A percentile compares a stretch with the other conserved stretches of the same genome.
phyloP scores from a whole-genome alignment of 2,888 invertebrate species.

The Morpho deidamia region DNA sequence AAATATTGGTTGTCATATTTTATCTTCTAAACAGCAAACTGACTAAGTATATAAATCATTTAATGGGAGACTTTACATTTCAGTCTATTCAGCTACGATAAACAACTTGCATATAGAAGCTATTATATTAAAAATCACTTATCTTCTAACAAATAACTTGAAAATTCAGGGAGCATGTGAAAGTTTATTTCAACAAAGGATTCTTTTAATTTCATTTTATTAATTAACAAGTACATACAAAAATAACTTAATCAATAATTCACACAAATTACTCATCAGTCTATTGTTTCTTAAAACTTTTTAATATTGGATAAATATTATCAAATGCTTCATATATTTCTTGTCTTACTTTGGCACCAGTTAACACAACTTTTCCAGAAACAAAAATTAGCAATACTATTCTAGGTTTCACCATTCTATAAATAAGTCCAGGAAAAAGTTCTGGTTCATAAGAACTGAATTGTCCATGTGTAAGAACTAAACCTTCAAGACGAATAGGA shows the following conservation, averaged over 20 bases:
- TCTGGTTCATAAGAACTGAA: slow-evolving; percentile 97
- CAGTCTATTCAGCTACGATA: too few relatives aligned
- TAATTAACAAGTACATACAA: slow-evolving; percentile 14
- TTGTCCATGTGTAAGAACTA: slow-evolving; percentile 85
- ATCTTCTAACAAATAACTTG: too few relatives aligned
- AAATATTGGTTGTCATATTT: too few relatives aligned
- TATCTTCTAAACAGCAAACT: too few relatives aligned
- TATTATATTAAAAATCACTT: not conserved
- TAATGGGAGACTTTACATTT: too few relatives aligned
- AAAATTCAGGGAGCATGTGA: too few relatives aligned
- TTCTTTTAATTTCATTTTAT: not conserved
- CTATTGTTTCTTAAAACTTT: slow-evolving; percentile 94
- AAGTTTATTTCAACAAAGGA: not conserved
- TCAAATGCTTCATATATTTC: slow-evolving; percentile 98
- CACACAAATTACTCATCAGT: slow-evolving; percentile 3
- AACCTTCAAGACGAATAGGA: slow-evolving; percentile 86
- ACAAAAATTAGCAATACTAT: slow-evolving; percentile 99
- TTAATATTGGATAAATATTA: slow-evolving; percentile 97
- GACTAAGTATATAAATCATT: too few relatives aligned
- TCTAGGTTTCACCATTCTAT: slow-evolving; percentile 98
- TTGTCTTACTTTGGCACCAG: slow-evolving; percentile 95
- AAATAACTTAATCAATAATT: slow-evolving; percentile 10
- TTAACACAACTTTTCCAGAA: slow-evolving; percentile 98
- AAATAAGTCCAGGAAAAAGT: slow-evolving; percentile 98
- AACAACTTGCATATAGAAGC: too few relatives aligned